Evolutionary conservation across 2,888 invertebrate species (phyloP), one percentile per base, ranked within the genome.

Genomic region (Ophion costatus): DNA sequence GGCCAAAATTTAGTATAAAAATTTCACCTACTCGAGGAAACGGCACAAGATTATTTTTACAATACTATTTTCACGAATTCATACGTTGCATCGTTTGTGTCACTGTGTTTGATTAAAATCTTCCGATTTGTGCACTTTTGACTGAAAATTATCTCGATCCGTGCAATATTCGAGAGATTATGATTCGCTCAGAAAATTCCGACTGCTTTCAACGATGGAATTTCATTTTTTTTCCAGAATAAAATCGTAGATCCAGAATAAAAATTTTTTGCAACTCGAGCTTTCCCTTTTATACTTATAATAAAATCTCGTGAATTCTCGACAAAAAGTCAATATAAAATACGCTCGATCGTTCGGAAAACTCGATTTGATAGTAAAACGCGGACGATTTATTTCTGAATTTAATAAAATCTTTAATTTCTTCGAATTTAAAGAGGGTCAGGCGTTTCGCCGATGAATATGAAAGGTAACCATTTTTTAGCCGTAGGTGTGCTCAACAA

Each of bases 51-150:
- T 76, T 17, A 38, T 57, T 42, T n/a, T n/a, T n/a, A n/a, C n/a
- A n/a, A n/a, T 17, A 24, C 45, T 64, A n/a, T 24, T 61, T 45
- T 29, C 17, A 45, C 45, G 63, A 61, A 33, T 20, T 42, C 6
- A 24, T 63, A 5, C 42, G 61, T 9, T 29, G 42, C 45, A 61
- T 59, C 73, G 20, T 38, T 42, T 45, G 14, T 22, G 57, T 73
- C 38, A 61, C 38, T 61, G 73, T 33, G 56, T 66, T 63, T 63
- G 63, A 63, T 75, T 64, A 5, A 45, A 61, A 61, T 78, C 67
- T 11, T 70, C 64, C 67, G 59, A 78, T 51, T 64, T 83, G 69
- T 79, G 79, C 70, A 74, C 64, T 63, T 42, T 29, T 17, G 59
- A 61, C 63, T n/a, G 45, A 45, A 81, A 22, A 24, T 20, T 3